phyloP scores from a whole-genome alignment of 2,888 invertebrate species.

The Orthosia cruda region DNA sequence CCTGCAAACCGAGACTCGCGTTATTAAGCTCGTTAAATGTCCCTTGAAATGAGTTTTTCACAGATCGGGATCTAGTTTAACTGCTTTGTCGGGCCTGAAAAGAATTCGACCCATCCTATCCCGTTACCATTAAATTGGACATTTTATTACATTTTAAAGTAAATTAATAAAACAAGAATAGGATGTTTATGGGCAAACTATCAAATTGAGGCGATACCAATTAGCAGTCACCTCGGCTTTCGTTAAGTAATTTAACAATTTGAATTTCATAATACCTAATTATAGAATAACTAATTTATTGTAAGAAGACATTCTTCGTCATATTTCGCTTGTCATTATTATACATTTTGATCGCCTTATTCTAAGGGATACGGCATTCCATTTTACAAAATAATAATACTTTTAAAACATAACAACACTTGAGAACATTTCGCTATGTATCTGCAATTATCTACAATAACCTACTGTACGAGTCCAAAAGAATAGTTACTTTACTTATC shows the following conservation, averaged over 20 bases:
- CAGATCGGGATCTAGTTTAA: conserved; percentile 40
- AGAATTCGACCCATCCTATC: conserved; percentile 26
- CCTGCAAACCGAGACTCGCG: conserved; percentile 17
- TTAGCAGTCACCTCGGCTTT: neutral
- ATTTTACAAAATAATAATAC: too few relatives aligned
- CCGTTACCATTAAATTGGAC: conserved; percentile 22
- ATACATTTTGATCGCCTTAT: neutral
- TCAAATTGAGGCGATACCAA: neutral
- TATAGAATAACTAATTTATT: conserved; percentile 1
- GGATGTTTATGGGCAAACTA: neutral
- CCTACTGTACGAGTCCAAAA: neutral
- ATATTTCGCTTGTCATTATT: conserved; percentile 10
- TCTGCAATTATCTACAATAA: neutral
- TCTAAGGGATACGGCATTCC: neutral
- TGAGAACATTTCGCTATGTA: neutral
- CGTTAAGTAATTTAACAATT: conserved; percentile 13
- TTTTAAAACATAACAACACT: neutral
- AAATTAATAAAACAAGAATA: conserved; percentile 27
- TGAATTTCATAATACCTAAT: neutral
- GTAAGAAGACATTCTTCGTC: neutral
- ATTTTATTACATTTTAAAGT: conserved; percentile 29
- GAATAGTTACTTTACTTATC: neutral
- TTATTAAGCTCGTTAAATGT: conserved; percentile 34
- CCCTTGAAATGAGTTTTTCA: conserved; percentile 55
- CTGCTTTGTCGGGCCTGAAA: conserved; percentile 29